Conservation (phyloP, 2,113 vertebrate species). For the Labeo catla region DNA sequence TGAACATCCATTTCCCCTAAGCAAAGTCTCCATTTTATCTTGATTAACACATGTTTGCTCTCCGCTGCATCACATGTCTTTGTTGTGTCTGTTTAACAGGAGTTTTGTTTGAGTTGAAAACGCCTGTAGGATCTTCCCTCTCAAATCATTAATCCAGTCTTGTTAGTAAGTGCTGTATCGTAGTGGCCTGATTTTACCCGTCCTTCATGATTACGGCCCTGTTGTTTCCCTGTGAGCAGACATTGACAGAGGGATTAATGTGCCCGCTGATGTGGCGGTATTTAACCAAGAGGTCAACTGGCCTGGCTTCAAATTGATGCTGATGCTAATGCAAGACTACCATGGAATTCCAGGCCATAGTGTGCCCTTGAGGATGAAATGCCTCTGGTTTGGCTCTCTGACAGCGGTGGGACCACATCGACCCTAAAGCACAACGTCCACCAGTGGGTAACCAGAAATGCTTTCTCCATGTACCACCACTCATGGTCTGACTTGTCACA, state of each 20-base stretch:
- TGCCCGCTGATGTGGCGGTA: neutral
- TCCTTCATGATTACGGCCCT: conserved; percentile 9
- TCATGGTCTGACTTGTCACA: conserved; percentile 20
- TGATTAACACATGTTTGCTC: neutral
- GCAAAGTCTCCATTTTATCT: neutral
- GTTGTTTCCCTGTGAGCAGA: conserved; percentile 3
- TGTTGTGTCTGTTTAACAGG: neutral
- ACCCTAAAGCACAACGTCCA: conserved; percentile 12
- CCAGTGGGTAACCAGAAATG: conserved; percentile 22
- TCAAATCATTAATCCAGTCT: conserved; percentile 6
- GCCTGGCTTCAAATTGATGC: conserved; percentile 10
- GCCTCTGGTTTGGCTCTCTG: conserved; percentile 17
- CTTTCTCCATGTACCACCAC: conserved; percentile 11
- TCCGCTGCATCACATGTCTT: neutral
- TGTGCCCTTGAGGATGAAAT: conserved; percentile 23
- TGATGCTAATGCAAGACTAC: neutral
- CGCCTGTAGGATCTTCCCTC: neutral
- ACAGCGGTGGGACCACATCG: conserved; percentile 15
- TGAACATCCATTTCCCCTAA: neutral
- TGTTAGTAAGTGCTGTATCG: neutral
- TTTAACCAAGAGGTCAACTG: neutral
- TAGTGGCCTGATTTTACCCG: neutral
- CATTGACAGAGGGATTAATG: neutral
- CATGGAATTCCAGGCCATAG: conserved; percentile 8
- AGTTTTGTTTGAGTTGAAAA: neutral